These are phyloP conservation scores for Callosobruchus maculatus DNA, from an alignment of 2,888 invertebrate genomes.

Conservation along the genomic window DNA sequence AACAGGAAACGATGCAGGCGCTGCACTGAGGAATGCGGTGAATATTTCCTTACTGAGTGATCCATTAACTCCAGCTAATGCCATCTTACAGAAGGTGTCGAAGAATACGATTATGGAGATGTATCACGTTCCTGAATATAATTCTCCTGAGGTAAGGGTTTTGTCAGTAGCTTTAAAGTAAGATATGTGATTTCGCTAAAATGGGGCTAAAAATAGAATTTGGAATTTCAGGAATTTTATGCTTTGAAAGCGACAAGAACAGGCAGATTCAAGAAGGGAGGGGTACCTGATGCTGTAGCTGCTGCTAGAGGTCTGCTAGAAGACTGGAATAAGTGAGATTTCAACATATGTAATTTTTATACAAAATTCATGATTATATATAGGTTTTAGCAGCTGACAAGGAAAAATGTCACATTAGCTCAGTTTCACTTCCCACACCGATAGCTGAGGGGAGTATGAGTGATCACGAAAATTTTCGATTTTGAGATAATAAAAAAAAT, in stretches of 20 bases:
- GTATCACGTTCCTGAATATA: constrained; percentile 67
- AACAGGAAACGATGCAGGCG: constrained; percentile 64
- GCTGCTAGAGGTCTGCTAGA: constrained; percentile 87
- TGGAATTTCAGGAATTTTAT: constrained; percentile 61
- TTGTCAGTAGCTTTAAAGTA: no score
- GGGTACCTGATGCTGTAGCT: constrained; percentile 78
- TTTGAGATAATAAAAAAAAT: no score
- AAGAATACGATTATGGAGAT: constrained; percentile 75
- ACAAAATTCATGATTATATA: no score
- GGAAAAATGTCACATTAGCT: no score
- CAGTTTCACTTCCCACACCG: no score
- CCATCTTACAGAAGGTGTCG: constrained; percentile 81
- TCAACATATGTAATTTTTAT: no score
- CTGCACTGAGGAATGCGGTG: constrained; percentile 89
- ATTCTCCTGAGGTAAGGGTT: constrained; percentile 58
- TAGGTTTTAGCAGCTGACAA: no score
- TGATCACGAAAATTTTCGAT: no score
- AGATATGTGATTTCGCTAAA: neutral
- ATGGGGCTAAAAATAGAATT: neutral
- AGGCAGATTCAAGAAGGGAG: constrained; percentile 88
- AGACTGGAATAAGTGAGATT: constrained; percentile 76
- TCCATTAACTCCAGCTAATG: constrained; percentile 81
- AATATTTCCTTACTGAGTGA: constrained; percentile 81
- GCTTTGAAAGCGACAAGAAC: constrained; percentile 73
- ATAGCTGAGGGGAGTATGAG: no score